Conservation (phyloP, 2,888 invertebrate species). For the Mayetiola destructor region DNA sequence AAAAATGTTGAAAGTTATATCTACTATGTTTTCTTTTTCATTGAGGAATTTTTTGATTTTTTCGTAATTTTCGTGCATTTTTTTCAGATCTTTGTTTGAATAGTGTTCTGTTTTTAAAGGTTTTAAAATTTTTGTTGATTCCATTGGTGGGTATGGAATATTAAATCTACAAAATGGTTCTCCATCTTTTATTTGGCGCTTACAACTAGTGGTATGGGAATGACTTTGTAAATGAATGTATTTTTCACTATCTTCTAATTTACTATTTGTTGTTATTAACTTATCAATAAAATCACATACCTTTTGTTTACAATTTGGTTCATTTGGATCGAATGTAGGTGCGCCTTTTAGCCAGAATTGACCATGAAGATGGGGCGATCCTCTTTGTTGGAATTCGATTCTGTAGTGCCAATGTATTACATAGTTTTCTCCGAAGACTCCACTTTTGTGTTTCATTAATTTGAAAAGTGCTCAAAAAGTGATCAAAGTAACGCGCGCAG, state of each 20-base stretch:
- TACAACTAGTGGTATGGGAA: slow-evolving; percentile 20
- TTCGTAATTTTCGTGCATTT: too few relatives aligned
- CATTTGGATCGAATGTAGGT: slow-evolving; percentile 14
- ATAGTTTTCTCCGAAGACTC: slow-evolving; percentile 17
- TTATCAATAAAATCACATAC: slow-evolving; percentile 18
- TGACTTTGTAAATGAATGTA: slow-evolving; percentile 19
- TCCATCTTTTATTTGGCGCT: too few relatives aligned
- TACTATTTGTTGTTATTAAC: slow-evolving; percentile 19
- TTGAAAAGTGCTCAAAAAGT: slow-evolving; percentile 15
- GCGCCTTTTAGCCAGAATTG: slow-evolving; percentile 18
- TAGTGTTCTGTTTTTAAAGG: too few relatives aligned
- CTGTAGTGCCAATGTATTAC: slow-evolving; percentile 18
- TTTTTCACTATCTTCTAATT: too few relatives aligned
- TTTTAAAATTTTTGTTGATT: too few relatives aligned
- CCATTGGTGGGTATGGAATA: slow-evolving; percentile 18
- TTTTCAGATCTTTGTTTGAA: too few relatives aligned
- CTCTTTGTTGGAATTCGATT: slow-evolving; percentile 23
- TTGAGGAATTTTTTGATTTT: background rate
- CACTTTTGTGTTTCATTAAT: background rate
- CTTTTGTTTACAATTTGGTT: background rate
- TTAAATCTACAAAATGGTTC: slow-evolving; percentile 20
- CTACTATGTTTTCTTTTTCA: background rate
- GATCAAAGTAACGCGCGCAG: slow-evolving; percentile 19
- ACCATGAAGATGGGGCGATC: slow-evolving; percentile 20
- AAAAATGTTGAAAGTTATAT: slow-evolving; percentile 6